Evolutionary conservation across 2,113 vertebrate genomes (phyloP), one percentile per base, ranked within the genome.

Genomic region (Brachypodius melanocephalos): DNA sequence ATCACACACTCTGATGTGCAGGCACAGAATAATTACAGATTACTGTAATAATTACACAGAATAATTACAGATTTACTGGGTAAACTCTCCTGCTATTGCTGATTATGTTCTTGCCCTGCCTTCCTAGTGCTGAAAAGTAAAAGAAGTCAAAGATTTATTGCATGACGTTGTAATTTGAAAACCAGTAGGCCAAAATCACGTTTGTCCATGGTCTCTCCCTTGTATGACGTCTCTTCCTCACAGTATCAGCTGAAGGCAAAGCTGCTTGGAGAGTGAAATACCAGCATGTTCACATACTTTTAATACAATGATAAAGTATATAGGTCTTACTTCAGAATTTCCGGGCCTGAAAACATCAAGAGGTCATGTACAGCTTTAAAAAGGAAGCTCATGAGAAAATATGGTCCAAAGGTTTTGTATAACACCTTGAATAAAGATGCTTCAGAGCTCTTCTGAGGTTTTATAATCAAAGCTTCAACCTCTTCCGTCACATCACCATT

Each of bases 311-410:
- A 79, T 54, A 61, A 74, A 25, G 26, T 13, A n/a, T 14, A 28
- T 4, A 55, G 26, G 18, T 51, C 98, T 98, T 96, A 99, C 99
- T 98, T 98, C 67, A 99, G 95, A 95, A 99, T 98, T 97, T 98
- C 98, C 0, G 99, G 99, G 57, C 99, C 99, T 0, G 98, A 76
- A 68, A 99, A 99, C 99, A 99, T 99, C 96, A 99, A 98, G 76
- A 99, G 81, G 89, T 99, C 99, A 9, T 99, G 99, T 52, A 98
- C 67, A 88, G 99, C 96, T 98, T 99, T 99, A 76, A 99, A 99
- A 16, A 99, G 63, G 92, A 98, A 98, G 97, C 99, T 99, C 98
- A 99, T 98, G 91, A 99, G 97, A 95, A 99, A 99, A 96, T 99
- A 99, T 2, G 99, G 99, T 21, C 99, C 99, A 9, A 99, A 99